phyloP scores from a whole-genome alignment of 1,140 invertebrate genomes.

The Pogonus chalceus region DNA sequence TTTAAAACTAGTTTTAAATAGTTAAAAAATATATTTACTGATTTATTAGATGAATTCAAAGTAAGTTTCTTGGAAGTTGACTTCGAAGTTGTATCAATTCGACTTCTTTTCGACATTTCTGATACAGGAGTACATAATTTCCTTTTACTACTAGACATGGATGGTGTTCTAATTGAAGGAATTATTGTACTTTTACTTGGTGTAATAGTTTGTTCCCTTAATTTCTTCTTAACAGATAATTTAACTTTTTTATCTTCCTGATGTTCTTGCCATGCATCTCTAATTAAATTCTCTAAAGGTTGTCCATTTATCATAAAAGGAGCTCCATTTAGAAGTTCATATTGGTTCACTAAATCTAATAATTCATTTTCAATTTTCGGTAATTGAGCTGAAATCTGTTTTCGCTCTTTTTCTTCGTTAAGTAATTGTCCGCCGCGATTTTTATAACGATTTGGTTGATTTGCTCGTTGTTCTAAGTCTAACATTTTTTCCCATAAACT shows the following conservation, averaged over 20 bases:
- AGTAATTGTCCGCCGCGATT: constrained; percentile 76
- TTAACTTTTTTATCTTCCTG: constrained; percentile 11
- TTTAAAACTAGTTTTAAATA: no score
- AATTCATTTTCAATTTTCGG: constrained; percentile 54
- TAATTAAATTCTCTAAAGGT: constrained; percentile 18
- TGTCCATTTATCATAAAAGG: constrained; percentile 49
- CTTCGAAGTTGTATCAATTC: no score
- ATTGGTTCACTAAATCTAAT: constrained; percentile 41
- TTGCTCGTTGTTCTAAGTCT: constrained; percentile 57
- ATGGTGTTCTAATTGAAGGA: no score
- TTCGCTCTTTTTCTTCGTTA: constrained; percentile 73
- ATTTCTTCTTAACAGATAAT: constrained; percentile 10
- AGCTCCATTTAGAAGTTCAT: constrained; percentile 39
- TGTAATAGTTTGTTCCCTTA: background rate
- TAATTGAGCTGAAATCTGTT: constrained; percentile 42
- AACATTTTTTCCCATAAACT: constrained; percentile 56
- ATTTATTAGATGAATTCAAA: no score
- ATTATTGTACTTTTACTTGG: no score
- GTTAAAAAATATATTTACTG: no score
- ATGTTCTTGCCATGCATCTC: constrained; percentile 16
- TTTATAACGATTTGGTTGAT: constrained; percentile 68
- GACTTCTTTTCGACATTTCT: no score
- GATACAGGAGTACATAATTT: no score
- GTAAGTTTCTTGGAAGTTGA: no score
- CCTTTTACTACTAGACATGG: no score